Evolutionary conservation across 1,140 invertebrate species (phyloP), one percentile per base, ranked within the genome.

Genomic region (Brachionus koreanus): DNA sequence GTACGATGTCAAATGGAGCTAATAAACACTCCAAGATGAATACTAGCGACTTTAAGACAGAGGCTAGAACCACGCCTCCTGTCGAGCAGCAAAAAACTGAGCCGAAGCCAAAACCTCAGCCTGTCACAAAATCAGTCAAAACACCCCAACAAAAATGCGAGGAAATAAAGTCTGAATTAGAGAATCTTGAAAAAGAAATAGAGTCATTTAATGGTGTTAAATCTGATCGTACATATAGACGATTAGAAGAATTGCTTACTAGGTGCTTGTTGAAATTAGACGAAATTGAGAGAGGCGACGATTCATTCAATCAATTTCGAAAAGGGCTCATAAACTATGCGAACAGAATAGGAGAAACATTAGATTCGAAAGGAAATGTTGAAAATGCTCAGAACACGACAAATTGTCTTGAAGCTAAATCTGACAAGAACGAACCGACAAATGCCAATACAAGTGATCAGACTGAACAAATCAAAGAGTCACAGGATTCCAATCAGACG

Each of bases 181-280:
- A 79, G 35, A 33, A n/a, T 7, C 39, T 79, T 10, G 76, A 79
- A 61, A 79, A 61, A 61, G 76, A 79, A 43, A 61, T 79, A 2
- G 49, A 65, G 10, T 16, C 33, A 5, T 79, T 79, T 79, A 79
- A 37, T 37, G 76, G 76, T 6, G 35, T 9, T 33, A 57, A 65
- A 42, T 19, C 19, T 9, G 76, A 79, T 35, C 33, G 39, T 10
- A 23, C 12, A 19, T 79, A 61, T 29, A 42, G 52, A 39, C 25
- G 16, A 19, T 16, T 79, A 13, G 76, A 79, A 19, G 76, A 79
- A 43, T 13, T 79, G 23, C 19, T 79, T 2, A 79, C 76, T 39
- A 57, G 76, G 35, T 79, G 76, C 39, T 61, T 79, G 49, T 4
- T 79, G 2, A 57, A 43, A 12, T 79, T 79, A 10, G 76, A 79